phyloP scores from a whole-genome alignment of 1,140 invertebrate species.

The Aporrectodea caliginosa region DNA sequence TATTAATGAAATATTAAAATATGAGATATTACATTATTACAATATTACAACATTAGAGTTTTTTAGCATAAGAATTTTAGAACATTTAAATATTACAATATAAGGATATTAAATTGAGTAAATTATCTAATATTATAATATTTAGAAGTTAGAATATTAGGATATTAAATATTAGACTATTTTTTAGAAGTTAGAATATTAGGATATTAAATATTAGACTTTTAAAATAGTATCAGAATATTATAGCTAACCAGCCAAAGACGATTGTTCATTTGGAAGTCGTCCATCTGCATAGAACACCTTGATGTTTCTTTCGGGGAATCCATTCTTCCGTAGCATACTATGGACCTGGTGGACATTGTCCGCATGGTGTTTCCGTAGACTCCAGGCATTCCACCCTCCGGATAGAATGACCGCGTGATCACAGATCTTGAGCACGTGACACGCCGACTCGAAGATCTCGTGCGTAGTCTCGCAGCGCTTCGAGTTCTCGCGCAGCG shows the following conservation, averaged over 20 bases:
- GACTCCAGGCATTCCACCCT: constrained; percentile 59
- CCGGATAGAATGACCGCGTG: constrained; percentile 60
- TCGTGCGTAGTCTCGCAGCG: constrained; percentile 56
- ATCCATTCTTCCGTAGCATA: constrained; percentile 58
- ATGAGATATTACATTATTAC: no score
- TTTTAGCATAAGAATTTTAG: no score
- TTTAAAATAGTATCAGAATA: no score
- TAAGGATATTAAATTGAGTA: no score
- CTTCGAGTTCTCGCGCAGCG: constrained; percentile 57
- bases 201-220: no score
- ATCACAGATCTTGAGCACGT: constrained; percentile 60
- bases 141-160: no score
- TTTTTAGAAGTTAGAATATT: no score
- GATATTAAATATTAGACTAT: no score
- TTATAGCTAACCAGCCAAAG: neutral
- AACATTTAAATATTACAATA: no score
- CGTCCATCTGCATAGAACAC: constrained; percentile 61
- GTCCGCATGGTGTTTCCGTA: constrained; percentile 43
- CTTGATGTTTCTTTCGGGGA: constrained; percentile 58
- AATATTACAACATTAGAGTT: no score
- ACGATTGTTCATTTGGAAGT: constrained; percentile 23
- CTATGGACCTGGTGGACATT: constrained; percentile 55
- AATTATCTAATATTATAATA: no score
- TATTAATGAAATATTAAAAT: no score
- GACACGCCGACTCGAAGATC: constrained; percentile 44